Percentiles rank a stretch among this genome's conserved stretches.
These are phyloP conservation scores for Sinhomidia bicolor DNA, from an alignment of 2,888 invertebrate genomes.

Conservation along the genomic window DNA sequence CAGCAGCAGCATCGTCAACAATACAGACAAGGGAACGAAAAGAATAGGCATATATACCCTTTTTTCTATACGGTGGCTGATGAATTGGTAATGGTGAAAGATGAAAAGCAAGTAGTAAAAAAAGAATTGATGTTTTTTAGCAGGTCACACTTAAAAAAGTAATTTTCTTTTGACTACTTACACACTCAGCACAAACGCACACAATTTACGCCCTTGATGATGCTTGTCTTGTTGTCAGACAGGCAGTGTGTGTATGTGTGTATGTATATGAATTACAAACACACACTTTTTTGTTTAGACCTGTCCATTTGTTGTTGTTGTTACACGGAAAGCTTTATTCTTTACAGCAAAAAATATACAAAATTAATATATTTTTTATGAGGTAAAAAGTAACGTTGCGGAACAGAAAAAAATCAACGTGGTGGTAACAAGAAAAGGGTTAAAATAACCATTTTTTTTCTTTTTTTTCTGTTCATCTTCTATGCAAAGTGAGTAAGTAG, in stretches of 20 bases:
- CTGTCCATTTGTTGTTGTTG: neutral
- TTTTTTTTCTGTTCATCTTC: too few relatives aligned
- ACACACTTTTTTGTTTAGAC: too few relatives aligned
- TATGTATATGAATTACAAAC: too few relatives aligned
- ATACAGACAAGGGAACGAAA: neutral
- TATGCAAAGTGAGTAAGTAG: neutral
- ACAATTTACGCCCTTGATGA: conserved; percentile 56
- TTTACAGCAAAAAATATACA: too few relatives aligned
- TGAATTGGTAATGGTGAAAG: conserved; percentile 39
- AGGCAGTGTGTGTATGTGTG: too few relatives aligned
- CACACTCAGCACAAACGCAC: neutral
- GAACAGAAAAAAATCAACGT: too few relatives aligned
- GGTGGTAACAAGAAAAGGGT: too few relatives aligned
- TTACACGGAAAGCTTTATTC: too few relatives aligned
- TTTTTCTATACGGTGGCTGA: conserved; percentile 26
- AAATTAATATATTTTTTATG: too few relatives aligned
- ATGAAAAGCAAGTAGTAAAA: conserved; percentile 47
- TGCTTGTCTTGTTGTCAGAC: neutral
- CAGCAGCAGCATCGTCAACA: neutral
- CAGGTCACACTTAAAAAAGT: conserved; percentile 42
- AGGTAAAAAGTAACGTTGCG: too few relatives aligned
- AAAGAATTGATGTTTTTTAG: conserved; percentile 25
- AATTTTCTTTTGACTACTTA: conserved; percentile 35
- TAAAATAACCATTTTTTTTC: too few relatives aligned
- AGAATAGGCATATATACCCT: neutral